These are phyloP conservation scores for Caligus rogercresseyi DNA, from an alignment of 1,140 invertebrate species.

Conservation along the genomic window DNA sequence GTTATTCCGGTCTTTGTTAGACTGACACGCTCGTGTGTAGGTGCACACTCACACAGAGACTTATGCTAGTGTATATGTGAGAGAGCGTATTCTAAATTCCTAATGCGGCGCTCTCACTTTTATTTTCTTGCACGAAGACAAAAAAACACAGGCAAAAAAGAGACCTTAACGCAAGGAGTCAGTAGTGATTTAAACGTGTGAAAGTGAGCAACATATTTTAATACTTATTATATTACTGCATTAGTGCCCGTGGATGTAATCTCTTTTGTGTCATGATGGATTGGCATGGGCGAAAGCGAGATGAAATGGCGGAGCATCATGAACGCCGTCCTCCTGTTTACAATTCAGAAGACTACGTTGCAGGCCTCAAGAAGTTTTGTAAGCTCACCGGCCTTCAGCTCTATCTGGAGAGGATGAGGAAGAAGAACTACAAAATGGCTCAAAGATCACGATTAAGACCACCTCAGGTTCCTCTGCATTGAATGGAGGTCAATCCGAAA, in stretches of 20 bases:
- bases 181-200: neutral
- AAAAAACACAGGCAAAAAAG: neutral
- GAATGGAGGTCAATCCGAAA: conserved; percentile 42
- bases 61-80: too few relatives aligned
- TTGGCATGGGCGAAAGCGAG: neutral
- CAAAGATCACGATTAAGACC: conserved; percentile 34
- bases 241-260: neutral
- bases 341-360: conserved; percentile 62
- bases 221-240: neutral
- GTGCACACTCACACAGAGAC: too few relatives aligned
- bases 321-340: conserved; percentile 51
- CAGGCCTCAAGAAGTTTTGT: conserved; percentile 48
- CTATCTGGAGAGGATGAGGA: conserved; percentile 22
- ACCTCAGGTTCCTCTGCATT: neutral
- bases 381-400: conserved; percentile 23
- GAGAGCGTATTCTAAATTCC: too few relatives aligned
- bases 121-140: neutral
- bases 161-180: neutral
- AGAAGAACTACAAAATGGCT: conserved; percentile 26
- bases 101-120: neutral
- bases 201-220: neutral
- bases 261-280: neutral
- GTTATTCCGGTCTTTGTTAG: too few relatives aligned
- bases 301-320: conserved; percentile 35
- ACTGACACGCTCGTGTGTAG: too few relatives aligned